These are phyloP conservation scores for Hormaphis cornu DNA, from an alignment of 1,140 invertebrate genomes.

Conservation along the genomic window DNA sequence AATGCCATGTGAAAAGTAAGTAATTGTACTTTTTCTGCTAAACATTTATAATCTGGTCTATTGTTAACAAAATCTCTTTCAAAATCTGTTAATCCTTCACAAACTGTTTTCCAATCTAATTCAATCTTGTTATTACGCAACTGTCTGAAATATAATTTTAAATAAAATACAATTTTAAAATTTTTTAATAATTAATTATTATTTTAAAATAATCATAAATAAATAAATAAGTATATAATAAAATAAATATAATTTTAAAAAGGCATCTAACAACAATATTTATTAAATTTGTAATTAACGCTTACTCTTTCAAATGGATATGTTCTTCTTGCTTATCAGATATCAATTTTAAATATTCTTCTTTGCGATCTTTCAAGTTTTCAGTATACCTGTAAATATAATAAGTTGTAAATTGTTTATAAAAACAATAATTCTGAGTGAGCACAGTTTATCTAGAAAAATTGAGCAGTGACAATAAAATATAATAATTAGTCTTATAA, in stretches of 20 bases:
- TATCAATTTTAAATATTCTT: slow-evolving; percentile 2
- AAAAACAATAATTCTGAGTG: no score
- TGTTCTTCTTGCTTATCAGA: slow-evolving; percentile 12
- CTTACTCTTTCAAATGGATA: slow-evolving; percentile 18
- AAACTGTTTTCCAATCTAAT: slow-evolving; percentile 10
- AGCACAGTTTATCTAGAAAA: no score
- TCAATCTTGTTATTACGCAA: neutral
- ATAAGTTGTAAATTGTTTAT: neutral
- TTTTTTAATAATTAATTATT: no score
- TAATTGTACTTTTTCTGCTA: slow-evolving; percentile 1
- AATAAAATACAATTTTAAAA: no score
- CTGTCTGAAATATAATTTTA: no score
- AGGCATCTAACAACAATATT: neutral
- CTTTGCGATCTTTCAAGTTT: neutral
- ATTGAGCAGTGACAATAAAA: no score
- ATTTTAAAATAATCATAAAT: no score
- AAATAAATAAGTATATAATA: no score
- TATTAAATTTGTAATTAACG: neutral
- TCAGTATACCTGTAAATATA: neutral
- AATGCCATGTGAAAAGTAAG: neutral
- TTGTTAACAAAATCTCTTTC: slow-evolving; percentile 2
- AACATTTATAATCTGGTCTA: slow-evolving; percentile 1
- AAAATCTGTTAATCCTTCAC: slow-evolving; percentile 6
- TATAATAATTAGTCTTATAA: no score
- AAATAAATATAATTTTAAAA: neutral